Base-by-base conservation (phyloP, 2,113 vertebrate species). In the Barbus barbus region DNA sequence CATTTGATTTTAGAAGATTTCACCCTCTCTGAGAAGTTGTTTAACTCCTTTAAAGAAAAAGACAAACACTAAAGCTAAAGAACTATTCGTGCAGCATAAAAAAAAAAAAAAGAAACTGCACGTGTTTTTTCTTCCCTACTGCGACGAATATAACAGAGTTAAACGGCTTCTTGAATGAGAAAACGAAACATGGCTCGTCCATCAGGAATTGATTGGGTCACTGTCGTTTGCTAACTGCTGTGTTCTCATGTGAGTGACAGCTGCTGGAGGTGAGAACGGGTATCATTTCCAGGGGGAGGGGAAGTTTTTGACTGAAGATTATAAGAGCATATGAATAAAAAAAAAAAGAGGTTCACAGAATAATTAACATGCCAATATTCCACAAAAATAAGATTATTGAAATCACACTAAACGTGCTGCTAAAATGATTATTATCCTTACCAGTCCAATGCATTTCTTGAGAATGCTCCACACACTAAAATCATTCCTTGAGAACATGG, bases 381-480 rank as follows among this genome's bases (percentile, higher is more conserved):
- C 28, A 67, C 48, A 56, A 22, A 20, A 56, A 56, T 56, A 22
- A 56, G 51, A 22, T 51, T 13, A 22, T 51, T 51, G 5, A 53
- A 53, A 22, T 56, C 16, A 51, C 1, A 2, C 31, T 22, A 5
- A 36, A 36, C 3, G 36, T 74, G 5, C 5, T 16, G 1, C n/a
- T 46, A 26, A 48, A 48, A 46, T 48, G 0, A 74, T 48, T 4
- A 1, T 44, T 22, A 3, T 72, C 88, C 96, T 96, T 91, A 99
- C 98, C 96, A 99, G 90, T 89, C 98, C 97, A 28, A 99, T 98
- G 89, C 98, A 99, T 87, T 98, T 99, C 89, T 97, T 98, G 83
- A 99, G 93, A 88, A 99, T 98, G 85, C 96, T 95, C 98, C 98
- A 99, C 73, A 99, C 91, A 65, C 96, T 98, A 93, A 99, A 95